phyloP scores from a whole-genome alignment of 2,797 vertebrate genomes.

The Cottoperca gobio region DNA sequence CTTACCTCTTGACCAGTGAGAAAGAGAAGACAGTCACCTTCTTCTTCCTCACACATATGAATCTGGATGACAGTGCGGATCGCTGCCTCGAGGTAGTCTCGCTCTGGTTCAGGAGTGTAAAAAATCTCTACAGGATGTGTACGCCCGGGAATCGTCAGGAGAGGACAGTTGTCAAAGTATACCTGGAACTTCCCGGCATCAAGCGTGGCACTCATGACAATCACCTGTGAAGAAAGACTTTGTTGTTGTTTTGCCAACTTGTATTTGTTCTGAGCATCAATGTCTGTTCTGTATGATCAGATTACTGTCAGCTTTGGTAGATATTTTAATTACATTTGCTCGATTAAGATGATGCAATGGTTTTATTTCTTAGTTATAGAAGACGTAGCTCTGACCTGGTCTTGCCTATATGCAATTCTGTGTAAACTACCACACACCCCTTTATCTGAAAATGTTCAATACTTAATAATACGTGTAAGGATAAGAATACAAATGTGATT shows the following conservation, averaged over 20 bases:
- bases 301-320: neutral
- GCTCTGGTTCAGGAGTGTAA: slow-evolving; percentile 98
- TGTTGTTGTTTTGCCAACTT: neutral
- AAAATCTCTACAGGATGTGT: slow-evolving; percentile 99
- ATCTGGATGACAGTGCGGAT: slow-evolving; percentile 99
- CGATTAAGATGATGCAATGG: neutral
- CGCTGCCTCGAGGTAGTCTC: slow-evolving; percentile 98
- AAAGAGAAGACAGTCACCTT: slow-evolving; percentile 97
- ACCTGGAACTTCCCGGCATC: slow-evolving; percentile 99
- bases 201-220: slow-evolving; percentile 98
- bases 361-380: neutral
- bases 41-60: slow-evolving; percentile 99
- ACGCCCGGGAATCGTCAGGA: slow-evolving; percentile 97
- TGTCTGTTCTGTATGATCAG: neutral
- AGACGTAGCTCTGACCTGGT: neutral
- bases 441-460: neutral
- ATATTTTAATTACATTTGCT: neutral
- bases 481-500: neutral
- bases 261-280: neutral
- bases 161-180: slow-evolving; percentile 98
- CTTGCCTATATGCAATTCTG: neutral
- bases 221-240: slow-evolving; percentile 85
- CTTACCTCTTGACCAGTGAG: slow-evolving; percentile 98
- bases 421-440: neutral
- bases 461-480: neutral